A percentile compares a stretch with the other conserved stretches of the same genome.
Evolutionary conservation across 2,797 vertebrate genomes (phyloP).

Genomic region (Enoplosus armatus): DNA sequence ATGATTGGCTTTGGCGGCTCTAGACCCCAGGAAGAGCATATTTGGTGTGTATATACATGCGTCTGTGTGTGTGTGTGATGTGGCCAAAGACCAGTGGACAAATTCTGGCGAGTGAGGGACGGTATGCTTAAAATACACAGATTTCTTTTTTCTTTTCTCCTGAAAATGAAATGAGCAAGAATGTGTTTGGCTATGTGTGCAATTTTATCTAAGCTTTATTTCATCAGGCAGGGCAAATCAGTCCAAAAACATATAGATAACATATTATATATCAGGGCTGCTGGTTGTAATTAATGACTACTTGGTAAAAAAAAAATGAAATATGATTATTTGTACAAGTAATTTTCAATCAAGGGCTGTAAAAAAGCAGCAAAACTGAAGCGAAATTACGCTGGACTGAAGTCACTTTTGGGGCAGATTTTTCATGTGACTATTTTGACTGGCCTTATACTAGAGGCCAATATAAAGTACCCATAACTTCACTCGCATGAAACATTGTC

Average conservation of each 20-base stretch:
- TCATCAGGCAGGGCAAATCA: background rate
- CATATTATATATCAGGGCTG: background rate
- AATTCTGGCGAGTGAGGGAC: conserved; percentile 84
- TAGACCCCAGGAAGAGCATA: conserved; percentile 84
- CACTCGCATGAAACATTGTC: background rate
- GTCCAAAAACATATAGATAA: background rate
- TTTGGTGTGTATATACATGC: conserved; percentile 67
- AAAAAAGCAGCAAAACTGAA: no score
- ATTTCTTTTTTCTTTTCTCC: no score
- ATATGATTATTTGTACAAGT: background rate
- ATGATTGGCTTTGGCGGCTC: conserved; percentile 90
- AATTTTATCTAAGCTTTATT: conserved; percentile 16
- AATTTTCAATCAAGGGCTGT: no score
- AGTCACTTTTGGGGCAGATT: background rate
- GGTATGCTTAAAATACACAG: conserved; percentile 76
- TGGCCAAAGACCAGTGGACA: conserved; percentile 79
- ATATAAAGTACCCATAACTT: background rate
- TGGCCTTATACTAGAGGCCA: background rate
- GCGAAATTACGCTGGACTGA: background rate
- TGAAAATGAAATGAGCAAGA: conserved; percentile 9
- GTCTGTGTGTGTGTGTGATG: conserved; percentile 37
- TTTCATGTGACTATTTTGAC: background rate
- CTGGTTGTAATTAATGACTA: background rate
- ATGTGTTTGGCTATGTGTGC: background rate
- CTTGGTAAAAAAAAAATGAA: background rate